Evolutionary conservation across 2,888 invertebrate genomes (phyloP), one percentile per base, ranked within the genome.

Genomic region (Gasteruption jaculator): DNA sequence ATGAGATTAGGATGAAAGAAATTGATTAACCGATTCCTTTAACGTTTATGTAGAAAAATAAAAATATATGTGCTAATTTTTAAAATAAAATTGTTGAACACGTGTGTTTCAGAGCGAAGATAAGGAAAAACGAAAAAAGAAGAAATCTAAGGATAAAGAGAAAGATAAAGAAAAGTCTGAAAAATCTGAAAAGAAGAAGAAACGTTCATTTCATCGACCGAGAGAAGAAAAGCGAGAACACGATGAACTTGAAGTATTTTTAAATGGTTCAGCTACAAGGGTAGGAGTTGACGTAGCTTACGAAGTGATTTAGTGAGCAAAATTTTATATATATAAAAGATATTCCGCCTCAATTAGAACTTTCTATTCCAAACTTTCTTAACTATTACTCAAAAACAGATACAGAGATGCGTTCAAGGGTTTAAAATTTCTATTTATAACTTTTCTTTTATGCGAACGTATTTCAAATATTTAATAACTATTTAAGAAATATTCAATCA

Each of bases 231-330:
- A 71, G 16, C 67, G 68, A 30, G 68, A 72, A 27, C 68, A 71
- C 11, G 78, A 78, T 50, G 81, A 80, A 56, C 63, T 82, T 22
- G 81, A 81, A 55, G 79, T 81, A 54, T 82, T 82, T 63, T 63
- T 82, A 5, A 80, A 80, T 63, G 76, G 76, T 45, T 61, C 74
- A 50, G 49, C 75, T 54, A 63, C 76, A 68, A 60, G 79, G 67
- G 66, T 76, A 53, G 58, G 64, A 65, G 63, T 75, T 65, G 73
- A 81, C 48, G 71, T 74, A 30, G 77, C 79, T 29, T 81, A 81
- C 56, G 80, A 81, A 64, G 78, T 78, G 50, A 76, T 81, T 62
- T 80, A 76, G 59, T n/a, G n/a, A n/a, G n/a, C n/a, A n/a, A n/a
- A n/a, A n/a, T n/a, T n/a, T n/a, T n/a, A n/a, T n/a, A 63, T 56